Percentiles rank a stretch among this genome's conserved stretches.
phyloP scores from a whole-genome alignment of 2,888 invertebrate genomes.

The Calliphora vomitoria region DNA sequence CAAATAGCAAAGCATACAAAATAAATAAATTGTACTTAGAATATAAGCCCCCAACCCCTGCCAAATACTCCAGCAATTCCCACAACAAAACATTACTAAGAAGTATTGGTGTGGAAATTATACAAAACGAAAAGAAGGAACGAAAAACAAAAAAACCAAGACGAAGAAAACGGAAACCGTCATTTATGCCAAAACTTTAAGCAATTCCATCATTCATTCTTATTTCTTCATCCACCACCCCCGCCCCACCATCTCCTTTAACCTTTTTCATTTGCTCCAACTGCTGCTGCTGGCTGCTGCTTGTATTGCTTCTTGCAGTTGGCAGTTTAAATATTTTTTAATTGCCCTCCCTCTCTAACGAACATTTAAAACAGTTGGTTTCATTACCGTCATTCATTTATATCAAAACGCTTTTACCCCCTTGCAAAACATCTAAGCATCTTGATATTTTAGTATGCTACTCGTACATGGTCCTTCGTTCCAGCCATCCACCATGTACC shows the following conservation, averaged over 20 bases:
- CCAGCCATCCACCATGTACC: conserved; percentile 46
- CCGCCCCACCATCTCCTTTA: not conserved
- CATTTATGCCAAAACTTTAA: conserved; percentile 73
- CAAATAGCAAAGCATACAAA: conserved; percentile 65
- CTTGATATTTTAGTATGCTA: conserved; percentile 8
- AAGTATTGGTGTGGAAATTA: conserved; percentile 61
- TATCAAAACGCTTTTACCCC: conserved; percentile 56
- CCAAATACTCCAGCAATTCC: conserved; percentile 39
- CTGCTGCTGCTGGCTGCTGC: conserved; percentile 34
- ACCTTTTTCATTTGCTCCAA: conserved; percentile 58
- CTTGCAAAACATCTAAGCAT: conserved; percentile 31
- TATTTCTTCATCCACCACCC: conserved; percentile 9
- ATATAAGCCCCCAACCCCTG: conserved; percentile 18
- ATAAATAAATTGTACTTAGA: conserved; percentile 71
- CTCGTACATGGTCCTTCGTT: conserved; percentile 30
- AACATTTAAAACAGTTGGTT: conserved; percentile 65
- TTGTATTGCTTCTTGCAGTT: conserved; percentile 70
- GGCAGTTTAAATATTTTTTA: conserved; percentile 83
- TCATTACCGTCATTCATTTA: conserved; percentile 67
- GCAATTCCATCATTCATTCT: conserved; percentile 72
- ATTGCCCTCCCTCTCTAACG: conserved; percentile 78
- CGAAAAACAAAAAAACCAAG: not conserved
- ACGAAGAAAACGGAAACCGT: conserved; percentile 64
- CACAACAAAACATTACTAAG: conserved; percentile 50
- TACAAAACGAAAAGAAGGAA: conserved; percentile 31